Base-by-base conservation (phyloP, 37 sponge, comb jelly and placozoan genomes). In the Corticium candelabrum region DNA sequence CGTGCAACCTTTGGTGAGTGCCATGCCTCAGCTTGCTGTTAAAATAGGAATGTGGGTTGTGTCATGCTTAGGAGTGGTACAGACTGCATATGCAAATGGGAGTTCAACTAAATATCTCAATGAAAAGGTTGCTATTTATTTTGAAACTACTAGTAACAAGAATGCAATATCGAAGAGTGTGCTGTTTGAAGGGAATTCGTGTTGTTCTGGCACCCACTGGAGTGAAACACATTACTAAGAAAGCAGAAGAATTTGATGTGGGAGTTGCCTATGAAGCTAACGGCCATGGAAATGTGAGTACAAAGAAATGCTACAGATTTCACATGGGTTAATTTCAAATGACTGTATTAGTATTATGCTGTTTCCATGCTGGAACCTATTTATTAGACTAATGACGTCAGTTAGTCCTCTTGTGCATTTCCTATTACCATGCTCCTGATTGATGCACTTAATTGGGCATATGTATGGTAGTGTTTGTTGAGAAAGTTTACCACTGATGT, bases 41-140 rank as follows among this genome's bases (percentile, higher is more conserved):
- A n/a, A n/a, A n/a, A n/a, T n/a, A n/a, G n/a, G n/a, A n/a, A n/a
- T n/a, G n/a, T n/a, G n/a, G n/a, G n/a, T n/a, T n/a, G n/a, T n/a
- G n/a, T n/a, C n/a, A n/a, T n/a, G n/a, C n/a, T n/a, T 76, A 83
- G 89, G 85, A 33, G 91, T 91, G 0, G 84, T 97, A 1, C 94
- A 94, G 69, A 97, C 99, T n/a, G 99, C 94, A 1, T 97, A 97
- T 82, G 94, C 99, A 31, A 97, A 97, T 85, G 99, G 99, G 0
- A 91, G 85, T 43, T 84, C 99, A 38, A 89, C 94, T 7, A 62
- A 75, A 62, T 93, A 86, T 69, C 85, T 96, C 40, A 1, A 69
- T 30, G 75, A 83, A 7, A 62, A 31, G 62, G 37, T 91, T 77
- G 21, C n/a, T n/a, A 50, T 21, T 11, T 27, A 50, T 50, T 11